phyloP scores from a whole-genome alignment of 2,797 vertebrate species.

The Ctenosaura bakeri region DNA sequence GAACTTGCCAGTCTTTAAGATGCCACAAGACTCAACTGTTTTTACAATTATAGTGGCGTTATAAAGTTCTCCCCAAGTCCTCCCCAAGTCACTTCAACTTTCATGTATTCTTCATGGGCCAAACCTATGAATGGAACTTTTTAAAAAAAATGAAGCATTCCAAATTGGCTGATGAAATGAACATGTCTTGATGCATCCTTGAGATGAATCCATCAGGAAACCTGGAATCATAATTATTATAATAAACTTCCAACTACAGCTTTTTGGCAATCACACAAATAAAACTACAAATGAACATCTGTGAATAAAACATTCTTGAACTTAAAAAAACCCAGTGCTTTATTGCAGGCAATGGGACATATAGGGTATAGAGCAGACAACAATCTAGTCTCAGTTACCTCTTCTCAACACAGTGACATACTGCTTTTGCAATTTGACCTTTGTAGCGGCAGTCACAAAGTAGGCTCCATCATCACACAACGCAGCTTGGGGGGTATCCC shows the following conservation, averaged over 20 bases:
- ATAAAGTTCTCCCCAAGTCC: not conserved
- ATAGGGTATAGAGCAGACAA: not conserved
- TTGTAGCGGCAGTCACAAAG: not conserved
- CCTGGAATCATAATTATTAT: not conserved
- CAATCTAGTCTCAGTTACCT: conserved; percentile 16
- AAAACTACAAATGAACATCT: conserved; percentile 15
- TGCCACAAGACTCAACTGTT: not conserved
- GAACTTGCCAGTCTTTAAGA: not conserved
- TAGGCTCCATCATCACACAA: not conserved
- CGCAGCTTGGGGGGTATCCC: not conserved
- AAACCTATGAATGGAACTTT: not conserved
- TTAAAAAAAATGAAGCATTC: not conserved
- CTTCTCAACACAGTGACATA: conserved; percentile 33
- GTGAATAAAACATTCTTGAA: conserved; percentile 29
- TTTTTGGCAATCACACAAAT: not conserved
- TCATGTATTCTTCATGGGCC: not conserved
- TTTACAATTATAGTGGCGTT: not conserved
- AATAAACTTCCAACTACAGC: not conserved
- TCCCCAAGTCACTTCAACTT: not conserved
- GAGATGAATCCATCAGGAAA: not conserved
- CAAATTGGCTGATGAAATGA: not conserved
- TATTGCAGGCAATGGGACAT: not conserved
- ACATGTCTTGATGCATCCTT: not conserved
- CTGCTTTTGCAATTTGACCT: not conserved
- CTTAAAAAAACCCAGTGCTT: not conserved